Conservation (phyloP, 2,888 invertebrate genomes). For the Synanthedon myopaeformis region DNA sequence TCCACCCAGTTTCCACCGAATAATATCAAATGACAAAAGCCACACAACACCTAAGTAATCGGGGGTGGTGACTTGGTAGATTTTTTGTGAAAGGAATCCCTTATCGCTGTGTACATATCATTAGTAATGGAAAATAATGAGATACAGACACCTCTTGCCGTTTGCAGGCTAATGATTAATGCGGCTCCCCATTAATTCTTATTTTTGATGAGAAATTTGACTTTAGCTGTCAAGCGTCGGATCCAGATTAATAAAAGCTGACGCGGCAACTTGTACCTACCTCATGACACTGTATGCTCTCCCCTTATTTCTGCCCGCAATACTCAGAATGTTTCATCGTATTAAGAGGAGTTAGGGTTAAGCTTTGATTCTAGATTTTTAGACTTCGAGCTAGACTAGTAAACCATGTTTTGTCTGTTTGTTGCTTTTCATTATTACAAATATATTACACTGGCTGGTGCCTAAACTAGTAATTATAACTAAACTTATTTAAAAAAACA, state of each 20-base stretch:
- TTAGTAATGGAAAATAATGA: conserved; percentile 72
- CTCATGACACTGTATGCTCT: conserved; percentile 18
- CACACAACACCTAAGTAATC: conserved; percentile 25
- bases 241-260: conserved; percentile 68
- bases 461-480: too few species aligned
- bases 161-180: conserved; percentile 68
- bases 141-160: conserved; percentile 69
- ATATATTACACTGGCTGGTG: too few species aligned
- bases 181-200: conserved; percentile 68
- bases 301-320: too few species aligned
- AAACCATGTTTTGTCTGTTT: too few species aligned
- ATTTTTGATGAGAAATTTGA: conserved; percentile 71
- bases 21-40: conserved; percentile 1
- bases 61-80: conserved; percentile 45
- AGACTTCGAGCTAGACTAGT: too few species aligned
- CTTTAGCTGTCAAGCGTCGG: conserved; percentile 65
- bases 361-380: too few species aligned
- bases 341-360: too few species aligned
- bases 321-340: too few species aligned
- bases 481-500: too few species aligned
- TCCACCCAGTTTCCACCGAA: not conserved
- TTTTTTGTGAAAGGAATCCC: conserved; percentile 49
- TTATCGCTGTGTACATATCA: conserved; percentile 66
- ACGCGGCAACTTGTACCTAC: conserved; percentile 64
- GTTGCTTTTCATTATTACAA: too few species aligned